Evolutionary conservation across 2,113 vertebrate species (phyloP).

Genomic region (Charina bottae): DNA sequence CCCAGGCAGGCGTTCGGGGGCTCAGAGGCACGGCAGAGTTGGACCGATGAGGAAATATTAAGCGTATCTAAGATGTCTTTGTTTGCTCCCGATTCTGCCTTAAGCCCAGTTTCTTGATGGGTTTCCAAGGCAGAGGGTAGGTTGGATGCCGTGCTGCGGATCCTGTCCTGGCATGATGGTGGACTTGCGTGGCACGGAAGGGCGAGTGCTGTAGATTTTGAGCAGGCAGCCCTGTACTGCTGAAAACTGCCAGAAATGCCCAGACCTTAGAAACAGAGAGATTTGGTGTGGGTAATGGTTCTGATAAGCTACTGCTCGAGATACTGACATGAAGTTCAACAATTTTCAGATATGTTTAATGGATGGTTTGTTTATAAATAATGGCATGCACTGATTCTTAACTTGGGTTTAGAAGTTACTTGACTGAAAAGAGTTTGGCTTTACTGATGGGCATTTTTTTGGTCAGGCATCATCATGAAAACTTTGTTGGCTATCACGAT

Average conservation of each 20-base stretch:
- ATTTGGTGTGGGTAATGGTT: background rate
- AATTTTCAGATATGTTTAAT: background rate
- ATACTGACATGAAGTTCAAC: background rate
- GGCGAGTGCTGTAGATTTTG: too few relatives aligned
- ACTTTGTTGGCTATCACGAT: constrained; percentile 93
- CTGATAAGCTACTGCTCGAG: background rate
- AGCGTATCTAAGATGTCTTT: background rate
- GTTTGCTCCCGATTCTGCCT: background rate
- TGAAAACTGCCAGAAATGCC: background rate
- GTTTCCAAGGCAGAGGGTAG: too few relatives aligned
- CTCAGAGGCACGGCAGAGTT: too few relatives aligned
- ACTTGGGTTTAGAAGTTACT: accelerated
- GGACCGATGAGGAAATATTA: too few relatives aligned
- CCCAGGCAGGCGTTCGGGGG: too few relatives aligned
- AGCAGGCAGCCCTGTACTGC: background rate
- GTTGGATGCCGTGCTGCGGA: too few relatives aligned
- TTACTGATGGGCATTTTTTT: background rate
- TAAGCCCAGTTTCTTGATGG: too few relatives aligned
- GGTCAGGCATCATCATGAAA: constrained; percentile 95
- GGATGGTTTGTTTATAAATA: background rate
- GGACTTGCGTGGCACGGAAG: too few relatives aligned
- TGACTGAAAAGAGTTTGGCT: background rate
- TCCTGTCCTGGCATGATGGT: too few relatives aligned
- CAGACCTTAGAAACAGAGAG: background rate
- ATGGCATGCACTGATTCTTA: background rate